These are phyloP conservation scores for Drosophila ercepeae DNA, from an alignment of 1,140 invertebrate genomes.

Conservation along the genomic window DNA sequence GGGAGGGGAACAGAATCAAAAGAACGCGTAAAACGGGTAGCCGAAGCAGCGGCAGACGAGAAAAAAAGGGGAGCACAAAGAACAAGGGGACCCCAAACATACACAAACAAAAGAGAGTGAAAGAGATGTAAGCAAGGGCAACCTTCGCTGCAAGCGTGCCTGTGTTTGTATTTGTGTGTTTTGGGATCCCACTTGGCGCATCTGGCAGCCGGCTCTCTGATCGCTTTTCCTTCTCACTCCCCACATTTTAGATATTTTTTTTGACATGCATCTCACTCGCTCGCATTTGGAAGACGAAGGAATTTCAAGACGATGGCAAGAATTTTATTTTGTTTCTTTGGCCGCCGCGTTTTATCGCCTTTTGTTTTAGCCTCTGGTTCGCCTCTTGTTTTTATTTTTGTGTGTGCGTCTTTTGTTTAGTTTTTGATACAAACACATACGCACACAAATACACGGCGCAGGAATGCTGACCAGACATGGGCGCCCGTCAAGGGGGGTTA, in stretches of 20 bases:
- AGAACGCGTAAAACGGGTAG: conserved; percentile 78
- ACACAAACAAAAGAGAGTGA: conserved; percentile 14
- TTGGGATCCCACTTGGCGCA: conserved; percentile 28
- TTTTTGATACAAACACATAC: conserved; percentile 54
- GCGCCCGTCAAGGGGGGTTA: conserved; percentile 9
- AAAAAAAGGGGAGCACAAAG: conserved; percentile 40
- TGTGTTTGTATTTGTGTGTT: conserved; percentile 25
- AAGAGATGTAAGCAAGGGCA: conserved; percentile 31
- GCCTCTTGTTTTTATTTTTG: conserved; percentile 49
- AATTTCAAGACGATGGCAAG: conserved; percentile 79
- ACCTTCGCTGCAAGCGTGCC: conserved; percentile 24
- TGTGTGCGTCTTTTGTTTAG: conserved; percentile 73
- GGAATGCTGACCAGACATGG: conserved; percentile 56
- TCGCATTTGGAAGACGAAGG: conserved; percentile 65
- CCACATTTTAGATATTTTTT: neutral
- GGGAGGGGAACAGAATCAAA: conserved; percentile 45
- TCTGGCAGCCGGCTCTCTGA: conserved; percentile 40
- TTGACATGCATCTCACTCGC: conserved; percentile 21
- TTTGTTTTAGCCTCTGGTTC: conserved; percentile 72
- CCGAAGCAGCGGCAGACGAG: conserved; percentile 13
- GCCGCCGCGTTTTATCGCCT: conserved; percentile 60
- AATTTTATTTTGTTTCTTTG: conserved; percentile 78
- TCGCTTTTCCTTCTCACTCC: conserved; percentile 2
- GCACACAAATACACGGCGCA: conserved; percentile 25
- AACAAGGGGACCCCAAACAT: conserved; percentile 46